Conservation (phyloP, 2,113 vertebrate species). For the Phylloscopus whistleri region DNA sequence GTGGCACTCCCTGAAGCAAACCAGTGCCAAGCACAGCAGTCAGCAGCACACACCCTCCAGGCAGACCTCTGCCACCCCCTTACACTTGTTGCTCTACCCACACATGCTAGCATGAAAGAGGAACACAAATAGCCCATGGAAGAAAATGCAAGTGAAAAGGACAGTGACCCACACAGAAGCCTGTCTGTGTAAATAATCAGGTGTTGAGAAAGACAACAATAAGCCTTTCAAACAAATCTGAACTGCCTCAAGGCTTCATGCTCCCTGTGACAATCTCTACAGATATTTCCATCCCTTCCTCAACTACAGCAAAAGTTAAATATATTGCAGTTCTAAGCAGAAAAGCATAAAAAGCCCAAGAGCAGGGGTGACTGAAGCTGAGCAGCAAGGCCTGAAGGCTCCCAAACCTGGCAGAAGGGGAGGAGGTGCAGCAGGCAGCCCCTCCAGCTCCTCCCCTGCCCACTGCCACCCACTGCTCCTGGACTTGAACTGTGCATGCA, state of each 20-base stretch:
- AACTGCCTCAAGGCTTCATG: neutral
- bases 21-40: neutral
- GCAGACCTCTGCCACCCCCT: accelerated
- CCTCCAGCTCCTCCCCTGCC: neutral
- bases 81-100: neutral
- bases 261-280: neutral
- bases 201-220: neutral
- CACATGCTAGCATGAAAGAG: neutral
- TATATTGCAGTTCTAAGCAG: neutral
- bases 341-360: neutral
- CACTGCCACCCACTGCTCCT: neutral
- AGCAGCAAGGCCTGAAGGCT: neutral
- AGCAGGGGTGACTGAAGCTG: neutral
- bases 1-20: neutral
- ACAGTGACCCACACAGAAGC: neutral
- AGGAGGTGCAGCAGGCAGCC: neutral
- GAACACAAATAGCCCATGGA: neutral
- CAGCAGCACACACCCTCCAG: neutral
- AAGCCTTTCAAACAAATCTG: neutral
- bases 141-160: neutral
- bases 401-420: neutral
- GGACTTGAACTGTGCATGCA: accelerated
- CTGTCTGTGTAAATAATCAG: neutral
- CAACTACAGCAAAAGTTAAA: neutral
- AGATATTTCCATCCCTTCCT: neutral